Conservation (phyloP, 2,888 invertebrate species). For the Xanthia togata region DNA sequence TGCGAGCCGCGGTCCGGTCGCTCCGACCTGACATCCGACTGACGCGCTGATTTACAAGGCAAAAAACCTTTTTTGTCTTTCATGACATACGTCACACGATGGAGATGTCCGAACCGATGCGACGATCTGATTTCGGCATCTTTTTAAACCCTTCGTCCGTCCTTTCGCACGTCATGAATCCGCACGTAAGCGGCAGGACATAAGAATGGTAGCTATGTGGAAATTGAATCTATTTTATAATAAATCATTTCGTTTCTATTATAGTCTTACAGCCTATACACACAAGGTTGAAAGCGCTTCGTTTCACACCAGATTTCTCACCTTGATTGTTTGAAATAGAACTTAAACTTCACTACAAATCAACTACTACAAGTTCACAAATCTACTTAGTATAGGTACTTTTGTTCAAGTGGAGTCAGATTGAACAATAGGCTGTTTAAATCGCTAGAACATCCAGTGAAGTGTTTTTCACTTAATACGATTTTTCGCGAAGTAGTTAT, state of each 20-base stretch:
- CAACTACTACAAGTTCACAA: constrained; percentile 61
- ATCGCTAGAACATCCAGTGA: constrained; percentile 55
- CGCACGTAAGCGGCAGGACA: constrained; percentile 66
- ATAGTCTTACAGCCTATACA: constrained; percentile 10
- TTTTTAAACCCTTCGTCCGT: constrained; percentile 79
- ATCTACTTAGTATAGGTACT: constrained; percentile 58
- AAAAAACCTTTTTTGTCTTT: constrained; percentile 81
- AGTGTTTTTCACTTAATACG: constrained; percentile 46
- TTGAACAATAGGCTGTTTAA: constrained; percentile 64
- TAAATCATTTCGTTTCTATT: constrained; percentile 35
- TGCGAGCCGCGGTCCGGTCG: constrained; percentile 66
- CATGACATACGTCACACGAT: constrained; percentile 80
- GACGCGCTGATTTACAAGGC: constrained; percentile 87
- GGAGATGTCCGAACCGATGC: constrained; percentile 82
- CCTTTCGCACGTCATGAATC: constrained; percentile 75
- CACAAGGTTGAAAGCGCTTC: constrained; percentile 40
- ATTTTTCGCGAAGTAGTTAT: constrained; percentile 35
- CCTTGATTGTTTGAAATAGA: constrained; percentile 63
- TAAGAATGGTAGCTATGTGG: constrained; percentile 61
- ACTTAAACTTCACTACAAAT: constrained; percentile 61
- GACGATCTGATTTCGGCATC: constrained; percentile 87
- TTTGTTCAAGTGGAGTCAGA: constrained; percentile 60
- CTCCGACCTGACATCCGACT: constrained; percentile 66
- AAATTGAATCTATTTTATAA: constrained; percentile 58
- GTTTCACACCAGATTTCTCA: constrained; percentile 36